These are phyloP conservation scores for Manacus vitellinus DNA, from an alignment of 2,113 vertebrate species.

Conservation along the genomic window DNA sequence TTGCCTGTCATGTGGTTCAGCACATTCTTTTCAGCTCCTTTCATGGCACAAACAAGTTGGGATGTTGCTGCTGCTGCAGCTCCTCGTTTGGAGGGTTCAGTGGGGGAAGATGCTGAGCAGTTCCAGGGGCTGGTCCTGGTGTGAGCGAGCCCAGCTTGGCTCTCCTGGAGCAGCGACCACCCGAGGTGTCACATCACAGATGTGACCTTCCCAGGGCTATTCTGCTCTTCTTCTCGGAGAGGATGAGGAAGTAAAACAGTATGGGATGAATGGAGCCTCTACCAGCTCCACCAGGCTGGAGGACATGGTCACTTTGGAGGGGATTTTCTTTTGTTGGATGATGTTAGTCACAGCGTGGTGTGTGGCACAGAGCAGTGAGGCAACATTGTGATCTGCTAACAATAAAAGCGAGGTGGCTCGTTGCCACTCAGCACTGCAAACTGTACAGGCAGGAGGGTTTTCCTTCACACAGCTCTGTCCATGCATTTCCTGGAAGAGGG, in stretches of 20 bases:
- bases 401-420: constrained; percentile 49
- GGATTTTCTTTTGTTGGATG: not conserved
- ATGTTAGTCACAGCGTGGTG: constrained; percentile 5
- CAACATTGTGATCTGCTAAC: not conserved
- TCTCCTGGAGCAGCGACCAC: not conserved
- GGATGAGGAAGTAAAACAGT: not conserved
- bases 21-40: constrained; percentile 63
- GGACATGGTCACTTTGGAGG: not conserved
- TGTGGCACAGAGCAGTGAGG: constrained; percentile 51
- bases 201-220: accelerated
- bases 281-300: not conserved
- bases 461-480: constrained; percentile 29
- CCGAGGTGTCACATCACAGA: not conserved
- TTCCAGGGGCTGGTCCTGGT: not conserved
- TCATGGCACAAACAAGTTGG: constrained; percentile 39
- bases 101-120: not conserved
- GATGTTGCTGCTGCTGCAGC: not conserved
- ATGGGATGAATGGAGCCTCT: not conserved
- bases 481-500: constrained; percentile 37
- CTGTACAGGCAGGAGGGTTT: constrained; percentile 6
- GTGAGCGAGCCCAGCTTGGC: not conserved
- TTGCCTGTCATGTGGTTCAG: constrained; percentile 45
- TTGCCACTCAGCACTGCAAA: constrained; percentile 9
- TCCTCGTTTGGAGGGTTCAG: not conserved
- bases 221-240: not conserved